Conservation (phyloP, 1,140 invertebrate genomes). For the Notospermus geniculatus region DNA sequence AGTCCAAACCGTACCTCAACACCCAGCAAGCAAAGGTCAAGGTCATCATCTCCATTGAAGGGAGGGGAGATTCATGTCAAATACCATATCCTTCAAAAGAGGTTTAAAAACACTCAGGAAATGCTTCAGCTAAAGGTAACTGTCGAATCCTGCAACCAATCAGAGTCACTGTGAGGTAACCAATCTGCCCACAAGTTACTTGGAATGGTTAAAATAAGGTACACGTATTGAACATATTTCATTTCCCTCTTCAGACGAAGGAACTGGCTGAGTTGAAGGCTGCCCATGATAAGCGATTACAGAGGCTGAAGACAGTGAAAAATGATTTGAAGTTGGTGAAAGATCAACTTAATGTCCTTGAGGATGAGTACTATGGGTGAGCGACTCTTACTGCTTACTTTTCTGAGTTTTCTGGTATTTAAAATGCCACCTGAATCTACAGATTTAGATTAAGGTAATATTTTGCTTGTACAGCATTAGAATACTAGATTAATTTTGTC, state of each 20-base stretch:
- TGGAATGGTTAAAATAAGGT: too few relatives aligned
- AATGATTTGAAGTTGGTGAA: conserved; percentile 39
- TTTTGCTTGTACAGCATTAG: too few relatives aligned
- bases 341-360: conserved; percentile 37
- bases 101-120: conserved; percentile 28
- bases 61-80: background rate
- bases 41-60: conserved; percentile 22
- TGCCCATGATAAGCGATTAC: conserved; percentile 38
- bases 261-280: conserved; percentile 36
- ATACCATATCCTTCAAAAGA: too few relatives aligned
- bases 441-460: too few relatives aligned
- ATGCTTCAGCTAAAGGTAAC: conserved; percentile 32
- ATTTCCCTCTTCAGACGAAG: conserved; percentile 29
- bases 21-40: conserved; percentile 11
- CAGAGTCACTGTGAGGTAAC: too few relatives aligned
- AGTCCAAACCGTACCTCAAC: too few relatives aligned
- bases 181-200: too few relatives aligned
- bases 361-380: conserved; percentile 36
- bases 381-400: too few relatives aligned
- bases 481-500: too few relatives aligned
- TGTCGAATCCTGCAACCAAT: background rate
- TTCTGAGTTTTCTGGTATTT: too few relatives aligned
- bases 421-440: too few relatives aligned
- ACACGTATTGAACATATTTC: too few relatives aligned
- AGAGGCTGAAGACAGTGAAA: conserved; percentile 35